Evolutionary conservation across 2,888 invertebrate genomes (phyloP), one percentile per base, ranked within the genome.

Genomic region (Campoletis raptor): DNA sequence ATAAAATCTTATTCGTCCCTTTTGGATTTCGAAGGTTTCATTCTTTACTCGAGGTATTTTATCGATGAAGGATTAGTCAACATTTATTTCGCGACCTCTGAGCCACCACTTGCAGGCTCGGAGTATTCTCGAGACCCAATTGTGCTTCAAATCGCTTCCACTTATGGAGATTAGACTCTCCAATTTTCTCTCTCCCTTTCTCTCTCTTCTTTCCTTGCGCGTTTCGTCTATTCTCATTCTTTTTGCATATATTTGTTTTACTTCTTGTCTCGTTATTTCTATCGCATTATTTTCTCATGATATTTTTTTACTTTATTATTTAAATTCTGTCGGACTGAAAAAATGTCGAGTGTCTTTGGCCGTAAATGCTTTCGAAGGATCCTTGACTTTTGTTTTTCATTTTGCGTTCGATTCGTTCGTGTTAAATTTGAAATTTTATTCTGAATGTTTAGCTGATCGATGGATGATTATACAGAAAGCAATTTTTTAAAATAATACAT

Each of bases 121-220:
- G 18, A 37, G 36, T 10, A 69, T 48, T n/a, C 66, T 73, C 52
- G 57, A 72, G 57, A 52, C 45, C 69, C 69, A 52, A 73, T 52
- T 81, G 81, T 73, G 40, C 24, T 79, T 79, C 36, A 54, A 73
- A 83, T 67, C 66, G 73, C 67, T 67, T 67, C 73, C 73, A 57
- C 57, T 83, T 72, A 42, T 67, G 67, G 42, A 79, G 79, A 79
- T 83, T 79, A 79, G 72, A 72, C 73, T 70, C 67, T 67, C 5
- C 18, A 12, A 36, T 61, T 30, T 24, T 61, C 61, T 30, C 30
- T 30, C 30, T 30, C 30, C 12, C 30, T 30, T n/a, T 54, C 52
- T 8, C 52, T 15, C 10, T 57, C 24, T 10, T 10, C 24, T 61
- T 61, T 61, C 61, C 12, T 24, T 10, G 24, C n/a, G 12, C 24